Conservation (phyloP, 2,888 invertebrate species). For the Congeria kusceri region DNA sequence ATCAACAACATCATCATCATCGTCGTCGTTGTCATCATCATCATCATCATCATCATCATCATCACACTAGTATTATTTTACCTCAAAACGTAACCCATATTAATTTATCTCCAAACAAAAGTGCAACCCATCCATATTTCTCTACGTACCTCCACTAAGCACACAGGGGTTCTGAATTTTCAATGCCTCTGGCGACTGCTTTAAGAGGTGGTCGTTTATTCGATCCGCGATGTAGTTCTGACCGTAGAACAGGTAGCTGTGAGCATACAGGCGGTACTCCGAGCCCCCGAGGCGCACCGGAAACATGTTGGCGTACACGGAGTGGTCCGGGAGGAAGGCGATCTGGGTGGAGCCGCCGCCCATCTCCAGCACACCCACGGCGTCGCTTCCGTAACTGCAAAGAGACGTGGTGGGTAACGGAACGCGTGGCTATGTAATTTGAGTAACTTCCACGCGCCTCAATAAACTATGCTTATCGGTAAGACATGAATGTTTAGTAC, state of each 20-base stretch:
- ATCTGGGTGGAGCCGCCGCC: constrained; percentile 87
- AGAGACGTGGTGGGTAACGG: neutral
- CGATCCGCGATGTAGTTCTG: constrained; percentile 74
- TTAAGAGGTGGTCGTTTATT: constrained; percentile 65
- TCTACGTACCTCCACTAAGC: constrained; percentile 74
- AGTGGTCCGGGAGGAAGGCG: constrained; percentile 84
- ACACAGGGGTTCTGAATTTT: constrained; percentile 77
- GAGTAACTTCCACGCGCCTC: too few species aligned
- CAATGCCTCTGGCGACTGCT: constrained; percentile 27
- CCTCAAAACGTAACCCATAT: too few species aligned
- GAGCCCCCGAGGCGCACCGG: constrained; percentile 77
- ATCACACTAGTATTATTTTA: too few species aligned
- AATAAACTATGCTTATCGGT: too few species aligned
- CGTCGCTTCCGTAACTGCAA: constrained; percentile 69
- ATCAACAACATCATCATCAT: neutral
- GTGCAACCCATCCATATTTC: neutral
- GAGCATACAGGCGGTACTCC: constrained; percentile 82
- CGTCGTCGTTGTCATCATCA: neutral
- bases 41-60: neutral
- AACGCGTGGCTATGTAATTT: too few species aligned
- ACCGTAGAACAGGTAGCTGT: constrained; percentile 83
- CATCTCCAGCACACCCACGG: constrained; percentile 87
- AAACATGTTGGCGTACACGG: constrained; percentile 82
- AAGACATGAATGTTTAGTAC: too few species aligned
- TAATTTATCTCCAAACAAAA: too few species aligned